Conservation (phyloP, 2,797 vertebrate species). For the Macropus fuliginosus region DNA sequence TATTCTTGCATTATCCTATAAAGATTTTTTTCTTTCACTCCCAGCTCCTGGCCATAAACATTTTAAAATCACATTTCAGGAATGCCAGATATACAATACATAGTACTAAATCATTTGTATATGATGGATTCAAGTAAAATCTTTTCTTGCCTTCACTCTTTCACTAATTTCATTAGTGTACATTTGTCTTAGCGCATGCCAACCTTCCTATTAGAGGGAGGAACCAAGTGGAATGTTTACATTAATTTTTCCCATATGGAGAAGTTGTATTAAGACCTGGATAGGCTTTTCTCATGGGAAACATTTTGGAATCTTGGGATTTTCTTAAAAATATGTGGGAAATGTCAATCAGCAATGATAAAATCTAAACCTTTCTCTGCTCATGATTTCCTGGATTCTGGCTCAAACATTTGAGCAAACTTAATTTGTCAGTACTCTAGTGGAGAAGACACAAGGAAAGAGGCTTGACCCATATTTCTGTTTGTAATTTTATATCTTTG, state of each 20-base stretch:
- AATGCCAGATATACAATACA: background rate
- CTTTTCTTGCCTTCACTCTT: background rate
- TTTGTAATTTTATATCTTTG: constrained; percentile 57
- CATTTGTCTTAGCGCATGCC: background rate
- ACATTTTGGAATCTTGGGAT: background rate
- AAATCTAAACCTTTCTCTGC: constrained; percentile 40
- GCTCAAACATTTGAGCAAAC: constrained; percentile 55
- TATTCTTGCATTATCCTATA: background rate
- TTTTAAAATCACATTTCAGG: background rate
- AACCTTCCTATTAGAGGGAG: background rate
- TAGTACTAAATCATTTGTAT: background rate
- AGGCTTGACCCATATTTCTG: constrained; percentile 29
- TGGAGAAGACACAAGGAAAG: constrained; percentile 33
- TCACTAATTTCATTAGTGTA: background rate
- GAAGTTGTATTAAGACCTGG: background rate
- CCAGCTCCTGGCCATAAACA: background rate
- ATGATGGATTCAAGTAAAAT: background rate
- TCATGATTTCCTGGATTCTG: constrained; percentile 28
- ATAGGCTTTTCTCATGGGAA: constrained; percentile 13
- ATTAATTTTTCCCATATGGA: constrained; percentile 13
- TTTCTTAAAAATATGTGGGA: constrained; percentile 27
- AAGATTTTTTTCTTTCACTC: background rate
- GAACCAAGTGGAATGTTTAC: constrained; percentile 10
- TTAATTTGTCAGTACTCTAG: constrained; percentile 42
- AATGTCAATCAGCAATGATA: background rate